Percentiles rank a stretch among this genome's conserved stretches.
Evolutionary conservation across 2,113 vertebrate species (phyloP).

Genomic region (Platysternon megacephalum): DNA sequence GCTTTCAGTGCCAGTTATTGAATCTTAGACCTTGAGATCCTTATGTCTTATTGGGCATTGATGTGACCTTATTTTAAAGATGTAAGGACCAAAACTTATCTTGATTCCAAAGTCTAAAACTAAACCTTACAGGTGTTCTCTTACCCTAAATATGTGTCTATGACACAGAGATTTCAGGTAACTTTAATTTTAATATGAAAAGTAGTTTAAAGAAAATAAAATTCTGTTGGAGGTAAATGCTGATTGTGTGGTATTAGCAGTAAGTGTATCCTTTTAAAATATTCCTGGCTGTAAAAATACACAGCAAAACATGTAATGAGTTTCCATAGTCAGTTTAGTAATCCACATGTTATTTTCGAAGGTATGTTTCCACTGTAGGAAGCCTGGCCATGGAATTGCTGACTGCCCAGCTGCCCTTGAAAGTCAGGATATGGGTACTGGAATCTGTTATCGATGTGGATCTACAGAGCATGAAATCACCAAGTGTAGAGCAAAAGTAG

Average conservation of each 20-base stretch:
- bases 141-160: not conserved
- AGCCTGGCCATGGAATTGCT: slow-evolving; percentile 92
- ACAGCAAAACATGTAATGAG: not conserved
- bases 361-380: slow-evolving; percentile 96
- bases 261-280: not conserved
- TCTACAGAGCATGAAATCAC: slow-evolving; percentile 95
- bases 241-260: not conserved
- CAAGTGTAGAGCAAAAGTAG: slow-evolving; percentile 90
- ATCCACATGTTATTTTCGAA: slow-evolving; percentile 62
- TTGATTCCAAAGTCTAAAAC: not conserved
- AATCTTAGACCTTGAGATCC: not conserved
- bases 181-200: not conserved
- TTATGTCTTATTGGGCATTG: not conserved
- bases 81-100: not conserved
- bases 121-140: not conserved
- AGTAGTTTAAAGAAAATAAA: not conserved
- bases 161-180: not conserved
- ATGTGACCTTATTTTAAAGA: not conserved
- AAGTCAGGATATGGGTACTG: slow-evolving; percentile 90
- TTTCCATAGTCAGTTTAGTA: not conserved
- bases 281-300: not conserved
- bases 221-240: not conserved
- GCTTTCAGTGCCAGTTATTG: not conserved
- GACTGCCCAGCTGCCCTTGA: slow-evolving; percentile 91
- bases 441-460: slow-evolving; percentile 95